These are phyloP conservation scores for Cyrtodaria siliqua DNA, from an alignment of 2,888 invertebrate species.

Conservation along the genomic window DNA sequence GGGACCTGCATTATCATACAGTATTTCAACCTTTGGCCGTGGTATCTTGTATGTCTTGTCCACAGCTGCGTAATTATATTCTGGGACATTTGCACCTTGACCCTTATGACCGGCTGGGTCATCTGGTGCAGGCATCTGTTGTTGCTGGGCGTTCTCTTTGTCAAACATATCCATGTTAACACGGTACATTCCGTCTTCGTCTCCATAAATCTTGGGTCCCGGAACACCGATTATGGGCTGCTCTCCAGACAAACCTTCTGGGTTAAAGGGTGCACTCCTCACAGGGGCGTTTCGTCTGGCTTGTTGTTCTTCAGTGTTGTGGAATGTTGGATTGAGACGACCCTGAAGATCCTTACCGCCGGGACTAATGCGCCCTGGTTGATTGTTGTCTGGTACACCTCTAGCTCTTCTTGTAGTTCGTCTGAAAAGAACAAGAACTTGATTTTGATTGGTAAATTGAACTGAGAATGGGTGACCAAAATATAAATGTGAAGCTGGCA, in stretches of 20 bases:
- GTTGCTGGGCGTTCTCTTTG: constrained; percentile 1
- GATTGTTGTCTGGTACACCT: neutral
- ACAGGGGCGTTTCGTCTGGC: neutral
- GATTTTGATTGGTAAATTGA: no score
- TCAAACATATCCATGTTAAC: constrained; percentile 30
- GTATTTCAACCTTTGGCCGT: constrained; percentile 1
- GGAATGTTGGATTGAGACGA: constrained; percentile 2
- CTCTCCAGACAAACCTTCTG: constrained; percentile 30
- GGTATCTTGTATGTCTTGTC: neutral
- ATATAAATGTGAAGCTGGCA: no score
- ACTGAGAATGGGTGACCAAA: no score
- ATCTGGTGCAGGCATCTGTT: constrained; percentile 7
- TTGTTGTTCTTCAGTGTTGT: neutral
- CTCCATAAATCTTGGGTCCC: constrained; percentile 9
- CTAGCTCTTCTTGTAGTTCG: neutral
- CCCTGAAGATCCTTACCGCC: constrained; percentile 4
- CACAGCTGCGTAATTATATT: constrained; percentile 9
- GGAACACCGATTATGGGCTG: neutral
- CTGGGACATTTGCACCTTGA: neutral
- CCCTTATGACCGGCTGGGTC: neutral
- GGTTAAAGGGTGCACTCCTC: constrained; percentile 38
- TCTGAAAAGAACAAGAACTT: no score
- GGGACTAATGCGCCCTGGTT: neutral
- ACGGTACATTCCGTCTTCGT: constrained; percentile 13
- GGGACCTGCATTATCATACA: constrained; percentile 10